Base-by-base conservation (phyloP, 2,797 vertebrate genomes). In the Diplodus sargus region DNA sequence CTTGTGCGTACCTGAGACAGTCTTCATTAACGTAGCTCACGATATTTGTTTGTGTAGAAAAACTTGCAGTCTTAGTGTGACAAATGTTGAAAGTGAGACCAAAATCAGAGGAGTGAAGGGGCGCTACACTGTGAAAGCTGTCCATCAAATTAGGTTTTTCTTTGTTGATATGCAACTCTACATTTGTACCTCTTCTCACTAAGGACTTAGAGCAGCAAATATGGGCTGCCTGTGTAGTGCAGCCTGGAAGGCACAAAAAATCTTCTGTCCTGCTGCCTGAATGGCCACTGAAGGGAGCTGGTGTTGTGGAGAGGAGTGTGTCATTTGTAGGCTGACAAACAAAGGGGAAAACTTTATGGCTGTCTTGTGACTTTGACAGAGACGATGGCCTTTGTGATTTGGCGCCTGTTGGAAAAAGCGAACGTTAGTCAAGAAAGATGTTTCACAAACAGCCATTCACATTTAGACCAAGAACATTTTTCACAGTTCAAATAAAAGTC, bases 201-300 rank as follows among this genome's bases (percentile, higher is more conserved):
- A 30, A 6, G 49, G 64, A 78, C 65, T 42, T 63, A 4, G 39
- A 60, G 77, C 47, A 70, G 73, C 68, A 45, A 58, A 65, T 42
- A 58, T 22, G n/a, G 47, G 47, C 82, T 54, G 45, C 42, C 51
- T 23, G 84, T 76, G 56, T 47, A 58, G 66, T 78, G 51, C 48
- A 69, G 67, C 73, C 52, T 71, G 52, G 30, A 92, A 92, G 92
- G 91, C 90, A 92, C 90, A 57, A 54, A 79, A 70, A 51, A 2
- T 71, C 17, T 45, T 63, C 69, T 64, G 56, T 14, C 57, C 69
- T 34, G 23, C 57, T 48, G 62, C 28, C 43, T 6, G 78, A 68
- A 51, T 0, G 70, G 54, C 77, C 59, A 45, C 0, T 22, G 57
- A 34, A 70, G 77, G 62, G 74, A 70, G 78, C 71, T 34, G 54